Evolutionary conservation across 2,113 vertebrate species (phyloP).

Genomic region (Mohoua ochrocephala): DNA sequence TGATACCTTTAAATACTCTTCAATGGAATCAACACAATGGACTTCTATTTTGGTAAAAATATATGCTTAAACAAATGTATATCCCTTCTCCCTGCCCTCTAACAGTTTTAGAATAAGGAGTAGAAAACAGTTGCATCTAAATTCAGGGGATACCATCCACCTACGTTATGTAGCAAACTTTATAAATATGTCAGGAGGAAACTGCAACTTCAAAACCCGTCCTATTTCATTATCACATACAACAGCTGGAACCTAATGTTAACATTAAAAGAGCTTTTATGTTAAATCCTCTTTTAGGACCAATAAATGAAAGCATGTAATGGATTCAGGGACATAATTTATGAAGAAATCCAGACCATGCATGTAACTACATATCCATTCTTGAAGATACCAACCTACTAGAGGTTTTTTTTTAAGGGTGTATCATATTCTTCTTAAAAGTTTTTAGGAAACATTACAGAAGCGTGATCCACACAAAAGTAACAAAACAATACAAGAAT

Average conservation of each 20-base stretch:
- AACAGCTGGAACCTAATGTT: slow-evolving; percentile 14
- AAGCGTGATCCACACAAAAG: neutral
- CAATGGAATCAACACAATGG: neutral
- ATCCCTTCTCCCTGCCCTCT: neutral
- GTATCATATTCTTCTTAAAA: neutral
- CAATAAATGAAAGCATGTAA: neutral
- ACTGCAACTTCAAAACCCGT: neutral
- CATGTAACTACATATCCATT: neutral
- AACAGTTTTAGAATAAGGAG: neutral
- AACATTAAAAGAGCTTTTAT: slow-evolving; percentile 35
- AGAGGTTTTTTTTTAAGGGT: neutral
- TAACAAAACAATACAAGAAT: neutral
- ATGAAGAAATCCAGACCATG: neutral
- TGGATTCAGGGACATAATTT: slow-evolving; percentile 9
- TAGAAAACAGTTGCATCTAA: neutral
- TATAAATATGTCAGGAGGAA: neutral
- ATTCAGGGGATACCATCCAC: neutral
- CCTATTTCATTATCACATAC: slow-evolving; percentile 30
- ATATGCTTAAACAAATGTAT: neutral
- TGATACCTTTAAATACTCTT: neutral
- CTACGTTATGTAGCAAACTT: neutral
- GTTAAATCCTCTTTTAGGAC: slow-evolving; percentile 12
- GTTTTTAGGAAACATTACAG: neutral
- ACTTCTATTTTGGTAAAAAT: neutral
- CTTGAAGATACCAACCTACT: neutral